Percentiles rank a stretch among this genome's conserved stretches.
phyloP scores from a whole-genome alignment of 1,140 invertebrate genomes.

The Ips typographus region DNA sequence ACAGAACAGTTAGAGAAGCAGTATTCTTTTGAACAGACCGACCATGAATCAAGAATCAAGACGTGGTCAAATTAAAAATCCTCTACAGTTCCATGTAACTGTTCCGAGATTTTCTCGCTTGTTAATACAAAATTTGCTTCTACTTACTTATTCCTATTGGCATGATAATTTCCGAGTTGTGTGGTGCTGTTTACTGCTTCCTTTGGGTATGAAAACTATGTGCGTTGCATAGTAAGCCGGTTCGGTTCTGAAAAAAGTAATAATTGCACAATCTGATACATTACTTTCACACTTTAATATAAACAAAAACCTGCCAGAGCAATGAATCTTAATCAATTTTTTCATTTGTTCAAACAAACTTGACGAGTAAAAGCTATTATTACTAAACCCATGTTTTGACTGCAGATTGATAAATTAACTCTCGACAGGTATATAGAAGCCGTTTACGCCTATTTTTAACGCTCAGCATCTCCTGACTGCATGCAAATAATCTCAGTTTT shows the following conservation, averaged over 20 bases:
- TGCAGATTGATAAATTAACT: constrained; percentile 2
- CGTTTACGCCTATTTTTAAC: constrained; percentile 1
- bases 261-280: no score
- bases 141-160: constrained; percentile 28
- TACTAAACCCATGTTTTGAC: constrained; percentile 1
- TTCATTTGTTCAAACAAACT: no score
- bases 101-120: constrained; percentile 3
- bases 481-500: no score
- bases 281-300: no score
- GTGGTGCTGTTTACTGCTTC: constrained; percentile 1
- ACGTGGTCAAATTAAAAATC: constrained; percentile 6
- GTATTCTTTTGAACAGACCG: constrained; percentile 6
- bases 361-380: neutral
- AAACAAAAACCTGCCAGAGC: no score
- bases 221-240: no score
- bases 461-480: neutral
- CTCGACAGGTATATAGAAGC: neutral
- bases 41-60: constrained; percentile 1
- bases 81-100: constrained; percentile 4
- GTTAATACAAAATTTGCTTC: neutral
- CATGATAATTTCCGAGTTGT: constrained; percentile 10
- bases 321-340: no score
- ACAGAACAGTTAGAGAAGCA: constrained; percentile 5
- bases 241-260: no score
- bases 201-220: neutral